Conservation (phyloP, 2,797 vertebrate species). For the Hippocampus kuda region DNA sequence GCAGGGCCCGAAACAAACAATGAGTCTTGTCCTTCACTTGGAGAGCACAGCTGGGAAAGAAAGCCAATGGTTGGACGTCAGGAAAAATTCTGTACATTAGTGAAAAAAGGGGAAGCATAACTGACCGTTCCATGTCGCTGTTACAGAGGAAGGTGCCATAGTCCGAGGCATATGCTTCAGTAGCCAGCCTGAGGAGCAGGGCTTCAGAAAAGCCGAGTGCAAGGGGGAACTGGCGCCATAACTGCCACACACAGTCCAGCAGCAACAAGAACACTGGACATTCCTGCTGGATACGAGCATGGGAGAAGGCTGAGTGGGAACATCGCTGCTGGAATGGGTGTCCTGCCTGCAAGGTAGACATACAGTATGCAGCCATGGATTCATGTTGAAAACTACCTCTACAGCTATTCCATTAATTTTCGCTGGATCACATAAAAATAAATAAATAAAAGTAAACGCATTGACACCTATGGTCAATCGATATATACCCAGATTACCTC, state of each 20-base stretch:
- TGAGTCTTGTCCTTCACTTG: constrained; percentile 72
- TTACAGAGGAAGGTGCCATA: constrained; percentile 85
- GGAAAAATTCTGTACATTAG: neutral
- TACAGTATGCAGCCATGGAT: neutral
- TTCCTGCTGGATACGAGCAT: constrained; percentile 73
- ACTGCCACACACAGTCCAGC: constrained; percentile 84
- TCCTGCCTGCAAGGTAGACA: constrained; percentile 61
- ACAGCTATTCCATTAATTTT: too few species aligned
- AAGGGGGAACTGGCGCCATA: constrained; percentile 77
- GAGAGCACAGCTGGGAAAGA: constrained; percentile 57
- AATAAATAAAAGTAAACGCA: too few species aligned
- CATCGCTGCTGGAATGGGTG: constrained; percentile 80
- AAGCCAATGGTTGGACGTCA: neutral
- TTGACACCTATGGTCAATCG: too few species aligned
- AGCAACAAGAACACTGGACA: constrained; percentile 79
- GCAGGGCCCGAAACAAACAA: constrained; percentile 75
- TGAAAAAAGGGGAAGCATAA: neutral
- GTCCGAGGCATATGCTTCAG: constrained; percentile 72
- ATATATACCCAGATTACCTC: too few species aligned
- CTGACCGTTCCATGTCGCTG: constrained; percentile 75
- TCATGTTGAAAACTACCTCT: too few species aligned
- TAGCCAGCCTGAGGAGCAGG: constrained; percentile 73
- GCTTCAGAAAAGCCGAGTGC: constrained; percentile 75
- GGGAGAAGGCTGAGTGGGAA: constrained; percentile 70
- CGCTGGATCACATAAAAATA: too few species aligned